These are phyloP conservation scores for Drosophila rellima DNA, from an alignment of 2,888 invertebrate species.

Conservation along the genomic window DNA sequence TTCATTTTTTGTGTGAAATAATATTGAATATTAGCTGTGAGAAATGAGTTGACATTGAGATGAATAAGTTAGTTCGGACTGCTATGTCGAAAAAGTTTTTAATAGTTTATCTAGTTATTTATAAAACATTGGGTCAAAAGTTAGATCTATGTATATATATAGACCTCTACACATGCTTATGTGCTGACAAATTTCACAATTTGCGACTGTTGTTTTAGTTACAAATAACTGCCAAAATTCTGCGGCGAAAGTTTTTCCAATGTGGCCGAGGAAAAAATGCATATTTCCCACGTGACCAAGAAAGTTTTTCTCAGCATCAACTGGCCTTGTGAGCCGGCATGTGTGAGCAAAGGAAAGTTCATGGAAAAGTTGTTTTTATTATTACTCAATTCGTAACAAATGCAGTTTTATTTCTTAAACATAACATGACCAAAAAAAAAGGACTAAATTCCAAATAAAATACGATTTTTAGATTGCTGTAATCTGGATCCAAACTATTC, in stretches of 20 bases:
- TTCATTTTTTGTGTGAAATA: conserved; percentile 31
- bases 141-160: background rate
- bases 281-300: conserved; percentile 58
- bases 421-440: background rate
- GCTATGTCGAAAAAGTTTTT: conserved; percentile 17
- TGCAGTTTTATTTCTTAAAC: conserved; percentile 39
- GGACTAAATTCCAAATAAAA: background rate
- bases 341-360: conserved; percentile 36
- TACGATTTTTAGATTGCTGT: no score
- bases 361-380: conserved; percentile 21
- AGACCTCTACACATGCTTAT: background rate
- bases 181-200: conserved; percentile 11
- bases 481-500: background rate
- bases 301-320: conserved; percentile 48
- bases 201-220: conserved; percentile 12
- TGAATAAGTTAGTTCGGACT: conserved; percentile 6
- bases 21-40: conserved; percentile 14
- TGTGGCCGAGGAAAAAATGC: conserved; percentile 30
- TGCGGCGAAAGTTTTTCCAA: conserved; percentile 26
- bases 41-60: conserved; percentile 32
- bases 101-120: conserved; percentile 1
- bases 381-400: conserved; percentile 2
- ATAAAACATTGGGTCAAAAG: background rate
- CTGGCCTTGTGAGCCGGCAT: conserved; percentile 10
- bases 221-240: conserved; percentile 17